These are phyloP conservation scores for Drosophila bocki DNA, from an alignment of 1,140 invertebrate species.

Conservation along the genomic window DNA sequence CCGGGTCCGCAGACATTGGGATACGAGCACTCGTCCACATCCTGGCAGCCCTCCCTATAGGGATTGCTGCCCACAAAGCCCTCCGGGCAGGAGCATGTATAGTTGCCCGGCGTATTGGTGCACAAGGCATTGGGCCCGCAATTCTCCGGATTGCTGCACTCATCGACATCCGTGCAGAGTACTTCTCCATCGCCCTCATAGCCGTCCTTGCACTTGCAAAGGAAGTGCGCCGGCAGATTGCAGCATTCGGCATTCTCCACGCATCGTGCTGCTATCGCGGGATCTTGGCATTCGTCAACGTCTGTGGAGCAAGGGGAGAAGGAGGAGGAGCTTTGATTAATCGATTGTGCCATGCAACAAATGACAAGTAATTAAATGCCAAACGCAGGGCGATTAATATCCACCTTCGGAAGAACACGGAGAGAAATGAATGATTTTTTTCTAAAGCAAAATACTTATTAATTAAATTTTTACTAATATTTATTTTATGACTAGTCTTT, in stretches of 20 bases:
- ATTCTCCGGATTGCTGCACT: slow-evolving; percentile 91
- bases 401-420: slow-evolving; percentile 18
- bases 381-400: slow-evolving; percentile 39
- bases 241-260: slow-evolving; percentile 97
- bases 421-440: slow-evolving; percentile 1
- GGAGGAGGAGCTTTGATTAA: slow-evolving; percentile 57
- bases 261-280: slow-evolving; percentile 91
- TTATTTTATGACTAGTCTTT: not conserved
- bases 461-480: not conserved
- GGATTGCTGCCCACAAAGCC: slow-evolving; percentile 93
- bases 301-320: slow-evolving; percentile 87
- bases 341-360: slow-evolving; percentile 52
- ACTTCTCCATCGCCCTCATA: slow-evolving; percentile 95
- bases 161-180: slow-evolving; percentile 94
- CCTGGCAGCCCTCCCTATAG: slow-evolving; percentile 91
- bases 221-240: slow-evolving; percentile 96
- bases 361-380: slow-evolving; percentile 66
- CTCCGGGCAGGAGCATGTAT: slow-evolving; percentile 92
- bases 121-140: slow-evolving; percentile 93
- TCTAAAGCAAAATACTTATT: not conserved
- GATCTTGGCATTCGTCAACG: slow-evolving; percentile 97
- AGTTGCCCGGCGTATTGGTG: slow-evolving; percentile 94
- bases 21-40: slow-evolving; percentile 93
- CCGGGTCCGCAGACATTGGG: slow-evolving; percentile 90
- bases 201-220: slow-evolving; percentile 96